These are phyloP conservation scores for Andrena marginata DNA, from an alignment of 2,888 invertebrate species.

Conservation along the genomic window DNA sequence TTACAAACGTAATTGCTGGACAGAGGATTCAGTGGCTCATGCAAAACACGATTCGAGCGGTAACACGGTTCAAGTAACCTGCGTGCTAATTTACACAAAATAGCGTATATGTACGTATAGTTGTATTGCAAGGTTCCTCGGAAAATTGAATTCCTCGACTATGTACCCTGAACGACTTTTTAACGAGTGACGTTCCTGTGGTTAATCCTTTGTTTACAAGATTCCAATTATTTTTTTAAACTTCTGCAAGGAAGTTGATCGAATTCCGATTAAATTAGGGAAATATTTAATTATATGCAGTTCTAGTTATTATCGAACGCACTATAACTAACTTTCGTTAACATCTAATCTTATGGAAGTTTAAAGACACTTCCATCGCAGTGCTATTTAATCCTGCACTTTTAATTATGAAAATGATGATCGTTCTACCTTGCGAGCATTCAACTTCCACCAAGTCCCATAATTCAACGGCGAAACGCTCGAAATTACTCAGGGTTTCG, in stretches of 20 bases:
- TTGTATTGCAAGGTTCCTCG: neutral
- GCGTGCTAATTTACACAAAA: constrained; percentile 54
- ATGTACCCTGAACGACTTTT: constrained; percentile 1
- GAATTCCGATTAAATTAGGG: neutral
- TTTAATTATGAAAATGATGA: neutral
- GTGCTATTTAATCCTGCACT: neutral
- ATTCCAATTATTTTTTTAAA: constrained; percentile 3
- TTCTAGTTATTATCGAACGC: neutral
- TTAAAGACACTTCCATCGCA: neutral
- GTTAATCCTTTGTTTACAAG: constrained; percentile 16
- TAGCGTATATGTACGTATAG: constrained; percentile 5
- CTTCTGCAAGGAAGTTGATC: neutral
- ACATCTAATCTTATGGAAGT: neutral
- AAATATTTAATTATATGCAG: neutral
- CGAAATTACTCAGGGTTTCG: neutral
- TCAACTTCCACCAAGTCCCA: neutral
- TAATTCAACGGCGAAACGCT: neutral
- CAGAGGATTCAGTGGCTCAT: constrained; percentile 19
- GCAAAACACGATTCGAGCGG: constrained; percentile 28
- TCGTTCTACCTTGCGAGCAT: neutral
- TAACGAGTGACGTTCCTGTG: constrained; percentile 4
- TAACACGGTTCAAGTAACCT: constrained; percentile 31
- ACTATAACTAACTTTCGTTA: neutral
- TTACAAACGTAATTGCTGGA: constrained; percentile 32
- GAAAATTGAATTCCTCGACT: constrained; percentile 13